phyloP scores from a whole-genome alignment of 1,140 invertebrate species.

The Mycetomoellerius zeteki region DNA sequence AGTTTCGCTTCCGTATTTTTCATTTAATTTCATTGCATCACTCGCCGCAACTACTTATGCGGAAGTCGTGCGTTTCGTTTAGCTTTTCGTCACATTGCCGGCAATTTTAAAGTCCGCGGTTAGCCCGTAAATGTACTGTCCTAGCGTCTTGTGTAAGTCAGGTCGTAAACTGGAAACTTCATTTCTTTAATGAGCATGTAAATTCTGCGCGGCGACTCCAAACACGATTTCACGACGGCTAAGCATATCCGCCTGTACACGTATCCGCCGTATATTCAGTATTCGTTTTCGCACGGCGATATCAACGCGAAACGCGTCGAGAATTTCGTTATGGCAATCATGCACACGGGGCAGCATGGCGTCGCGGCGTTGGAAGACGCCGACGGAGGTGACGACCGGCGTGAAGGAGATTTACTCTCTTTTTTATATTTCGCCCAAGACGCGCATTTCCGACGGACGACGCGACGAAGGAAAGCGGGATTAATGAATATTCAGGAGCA shows the following conservation, averaged over 20 bases:
- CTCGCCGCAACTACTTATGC: background rate
- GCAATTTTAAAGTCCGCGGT: constrained; percentile 43
- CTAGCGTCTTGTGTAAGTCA: constrained; percentile 22
- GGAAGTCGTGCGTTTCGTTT: constrained; percentile 23
- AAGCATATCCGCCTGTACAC: constrained; percentile 6
- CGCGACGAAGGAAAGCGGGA: constrained; percentile 71
- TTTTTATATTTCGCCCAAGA: constrained; percentile 63
- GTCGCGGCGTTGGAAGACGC: background rate
- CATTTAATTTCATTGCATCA: constrained; percentile 11
- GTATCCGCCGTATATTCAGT: constrained; percentile 66
- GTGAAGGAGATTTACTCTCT: constrained; percentile 64
- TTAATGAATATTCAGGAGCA: constrained; percentile 82
- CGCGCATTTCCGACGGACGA: constrained; percentile 69
- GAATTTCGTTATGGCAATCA: constrained; percentile 72
- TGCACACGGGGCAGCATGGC: background rate
- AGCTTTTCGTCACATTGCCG: constrained; percentile 45
- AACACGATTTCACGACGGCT: background rate
- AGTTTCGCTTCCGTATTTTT: background rate
- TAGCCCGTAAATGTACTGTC: constrained; percentile 34
- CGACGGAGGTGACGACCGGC: constrained; percentile 32
- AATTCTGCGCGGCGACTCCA: constrained; percentile 44
- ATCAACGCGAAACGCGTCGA: constrained; percentile 62
- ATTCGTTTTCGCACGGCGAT: constrained; percentile 58
- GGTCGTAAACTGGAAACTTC: constrained; percentile 55
- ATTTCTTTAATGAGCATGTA: constrained; percentile 62